phyloP scores from a whole-genome alignment of 2,888 invertebrate species.

The Drosophila pegasa region DNA sequence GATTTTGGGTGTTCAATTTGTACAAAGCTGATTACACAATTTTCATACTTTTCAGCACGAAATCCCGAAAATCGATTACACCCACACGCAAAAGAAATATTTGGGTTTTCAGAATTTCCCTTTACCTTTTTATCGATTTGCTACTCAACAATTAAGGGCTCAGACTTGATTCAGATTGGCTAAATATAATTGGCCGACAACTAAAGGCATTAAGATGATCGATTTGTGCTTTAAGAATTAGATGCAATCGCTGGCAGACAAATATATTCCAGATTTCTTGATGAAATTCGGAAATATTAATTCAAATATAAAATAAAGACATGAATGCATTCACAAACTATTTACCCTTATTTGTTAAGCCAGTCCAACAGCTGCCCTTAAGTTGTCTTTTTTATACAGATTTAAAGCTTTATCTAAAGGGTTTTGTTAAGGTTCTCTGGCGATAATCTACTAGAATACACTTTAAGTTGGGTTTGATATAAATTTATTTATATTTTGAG shows the following conservation, averaged over 20 bases:
- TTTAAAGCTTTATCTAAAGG: not conserved
- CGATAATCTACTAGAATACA: not conserved
- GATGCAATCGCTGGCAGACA: not conserved
- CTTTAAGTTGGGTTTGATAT: conserved; percentile 12
- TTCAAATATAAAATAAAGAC: not conserved
- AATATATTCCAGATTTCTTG: not conserved
- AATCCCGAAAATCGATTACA: conserved; percentile 16
- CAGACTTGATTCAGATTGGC: conserved; percentile 10
- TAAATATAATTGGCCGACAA: conserved; percentile 6
- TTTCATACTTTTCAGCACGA: conserved; percentile 12
- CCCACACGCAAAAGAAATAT: conserved; percentile 7
- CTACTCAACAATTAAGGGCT: conserved; percentile 19
- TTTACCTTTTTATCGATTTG: conserved; percentile 37
- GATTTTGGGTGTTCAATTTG: conserved; percentile 43
- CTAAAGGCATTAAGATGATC: not conserved
- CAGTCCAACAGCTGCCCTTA: no score
- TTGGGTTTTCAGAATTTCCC: conserved; percentile 12
- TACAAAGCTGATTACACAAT: conserved; percentile 53
- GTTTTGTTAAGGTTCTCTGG: not conserved
- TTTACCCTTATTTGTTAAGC: no score
- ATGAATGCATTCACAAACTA: not conserved
- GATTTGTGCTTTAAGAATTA: not conserved
- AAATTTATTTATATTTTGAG: conserved; percentile 8
- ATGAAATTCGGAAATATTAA: not conserved
- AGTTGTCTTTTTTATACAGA: not conserved